A percentile compares a stretch with the other conserved stretches of the same genome.
phyloP scores from a whole-genome alignment of 2,113 vertebrate genomes.

The Eleginops maclovinus region DNA sequence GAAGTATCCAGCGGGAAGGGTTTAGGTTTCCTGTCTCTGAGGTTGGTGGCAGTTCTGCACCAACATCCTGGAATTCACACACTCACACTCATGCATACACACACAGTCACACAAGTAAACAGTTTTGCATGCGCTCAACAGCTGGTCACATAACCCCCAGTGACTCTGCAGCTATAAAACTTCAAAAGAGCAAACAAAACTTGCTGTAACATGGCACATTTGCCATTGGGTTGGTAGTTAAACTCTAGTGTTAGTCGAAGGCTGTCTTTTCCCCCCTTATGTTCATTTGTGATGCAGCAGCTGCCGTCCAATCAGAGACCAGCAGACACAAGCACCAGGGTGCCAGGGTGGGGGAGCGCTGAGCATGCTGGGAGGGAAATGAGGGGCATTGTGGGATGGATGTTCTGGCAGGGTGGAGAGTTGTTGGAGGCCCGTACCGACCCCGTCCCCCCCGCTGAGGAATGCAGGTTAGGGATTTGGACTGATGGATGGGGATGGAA shows the following conservation, averaged over 20 bases:
- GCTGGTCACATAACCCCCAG: slow-evolving; percentile 67
- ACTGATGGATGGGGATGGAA: slow-evolving; percentile 64
- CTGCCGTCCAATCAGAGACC: slow-evolving; percentile 49
- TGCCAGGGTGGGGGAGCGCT: slow-evolving; percentile 53
- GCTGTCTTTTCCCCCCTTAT: slow-evolving; percentile 30
- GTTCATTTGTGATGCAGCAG: slow-evolving; percentile 26
- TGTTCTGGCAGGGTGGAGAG: slow-evolving; percentile 70
- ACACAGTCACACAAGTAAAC: slow-evolving; percentile 71
- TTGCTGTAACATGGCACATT: slow-evolving; percentile 16
- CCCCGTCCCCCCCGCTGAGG: slow-evolving; percentile 61
- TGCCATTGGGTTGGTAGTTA: slow-evolving; percentile 64
- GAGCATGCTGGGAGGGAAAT: slow-evolving; percentile 75
- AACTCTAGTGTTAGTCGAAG: slow-evolving; percentile 44
- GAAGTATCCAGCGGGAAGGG: slow-evolving; percentile 52
- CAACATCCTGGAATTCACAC: slow-evolving; percentile 70
- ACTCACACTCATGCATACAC: slow-evolving; percentile 21
- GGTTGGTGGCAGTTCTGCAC: slow-evolving; percentile 51
- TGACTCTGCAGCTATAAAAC: slow-evolving; percentile 71
- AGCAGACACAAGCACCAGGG: slow-evolving; percentile 44
- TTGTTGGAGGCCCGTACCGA: slow-evolving; percentile 55
- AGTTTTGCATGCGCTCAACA: slow-evolving; percentile 63
- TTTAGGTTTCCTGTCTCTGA: slow-evolving; percentile 68
- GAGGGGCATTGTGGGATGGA: slow-evolving; percentile 75
- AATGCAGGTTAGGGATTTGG: slow-evolving; percentile 62
- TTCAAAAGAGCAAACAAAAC: slow-evolving; percentile 58